phyloP scores from a whole-genome alignment of 1,140 invertebrate species.

The Drosophila sp. region DNA sequence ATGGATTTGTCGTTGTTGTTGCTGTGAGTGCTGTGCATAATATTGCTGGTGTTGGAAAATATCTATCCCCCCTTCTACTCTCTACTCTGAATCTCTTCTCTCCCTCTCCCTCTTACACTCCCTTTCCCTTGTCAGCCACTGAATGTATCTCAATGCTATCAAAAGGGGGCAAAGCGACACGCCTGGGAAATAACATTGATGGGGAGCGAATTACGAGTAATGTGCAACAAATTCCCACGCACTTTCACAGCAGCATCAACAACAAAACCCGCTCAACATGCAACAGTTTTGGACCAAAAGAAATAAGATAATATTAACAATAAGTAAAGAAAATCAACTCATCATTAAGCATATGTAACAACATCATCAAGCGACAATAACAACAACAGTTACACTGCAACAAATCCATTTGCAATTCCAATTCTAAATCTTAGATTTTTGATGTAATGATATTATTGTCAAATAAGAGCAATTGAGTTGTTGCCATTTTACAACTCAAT shows the following conservation, averaged over 20 bases:
- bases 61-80: background rate
- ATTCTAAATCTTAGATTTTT: no score
- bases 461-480: no score
- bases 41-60: conserved; percentile 16
- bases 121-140: conserved; percentile 16
- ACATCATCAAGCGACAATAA: conserved; percentile 29
- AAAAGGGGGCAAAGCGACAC: conserved; percentile 35
- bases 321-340: conserved; percentile 27
- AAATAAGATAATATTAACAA: background rate
- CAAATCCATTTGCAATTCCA: no score
- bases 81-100: no score
- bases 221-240: conserved; percentile 67
- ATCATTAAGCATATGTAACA: conserved; percentile 56
- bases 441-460: no score
- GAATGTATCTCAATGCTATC: conserved; percentile 40
- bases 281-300: conserved; percentile 28
- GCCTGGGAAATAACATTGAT: conserved; percentile 79
- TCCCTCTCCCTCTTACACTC: background rate
- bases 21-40: conserved; percentile 8
- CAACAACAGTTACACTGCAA: conserved; percentile 11
- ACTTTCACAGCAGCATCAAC: conserved; percentile 37
- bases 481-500: no score
- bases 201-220: conserved; percentile 32
- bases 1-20: conserved; percentile 45
- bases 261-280: conserved; percentile 16